These are phyloP conservation scores for Vanessa tameamea DNA, from an alignment of 1,140 invertebrate genomes.

Conservation along the genomic window DNA sequence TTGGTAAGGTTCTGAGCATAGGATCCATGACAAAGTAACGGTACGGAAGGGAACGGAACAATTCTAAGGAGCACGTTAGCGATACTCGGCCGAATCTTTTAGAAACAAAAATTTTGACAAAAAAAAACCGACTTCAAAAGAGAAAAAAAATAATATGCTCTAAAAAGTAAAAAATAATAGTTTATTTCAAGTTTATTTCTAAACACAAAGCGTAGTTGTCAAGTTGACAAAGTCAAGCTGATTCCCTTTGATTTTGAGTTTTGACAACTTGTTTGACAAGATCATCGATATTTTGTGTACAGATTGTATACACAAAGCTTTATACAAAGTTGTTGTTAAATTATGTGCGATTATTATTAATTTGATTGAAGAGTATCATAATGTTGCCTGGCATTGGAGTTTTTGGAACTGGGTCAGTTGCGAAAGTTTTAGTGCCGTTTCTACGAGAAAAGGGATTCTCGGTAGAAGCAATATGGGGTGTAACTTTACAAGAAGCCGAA, in stretches of 20 bases:
- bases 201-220: neutral
- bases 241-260: conserved; percentile 18
- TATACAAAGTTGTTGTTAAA: conserved; percentile 7
- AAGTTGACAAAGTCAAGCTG: conserved; percentile 17
- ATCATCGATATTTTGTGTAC: neutral
- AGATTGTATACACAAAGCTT: conserved; percentile 13
- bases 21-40: too few species aligned
- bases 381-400: conserved; percentile 94
- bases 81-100: too few species aligned
- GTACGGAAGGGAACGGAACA: too few species aligned
- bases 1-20: too few species aligned
- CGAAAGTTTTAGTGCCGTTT: conserved; percentile 94
- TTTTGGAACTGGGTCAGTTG: conserved; percentile 94
- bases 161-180: too few species aligned
- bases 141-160: too few species aligned
- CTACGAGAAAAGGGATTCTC: conserved; percentile 94
- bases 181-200: too few species aligned
- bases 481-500: conserved; percentile 90
- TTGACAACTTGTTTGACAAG: neutral
- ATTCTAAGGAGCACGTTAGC: too few species aligned
- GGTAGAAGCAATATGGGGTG: conserved; percentile 95
- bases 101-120: too few species aligned
- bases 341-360: conserved; percentile 5
- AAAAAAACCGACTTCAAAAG: too few species aligned
- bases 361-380: conserved; percentile 26